A percentile compares a stretch with the other conserved stretches of the same genome.
Conservation (phyloP, 2,113 vertebrate species). For the Formicarius rufipectus region DNA sequence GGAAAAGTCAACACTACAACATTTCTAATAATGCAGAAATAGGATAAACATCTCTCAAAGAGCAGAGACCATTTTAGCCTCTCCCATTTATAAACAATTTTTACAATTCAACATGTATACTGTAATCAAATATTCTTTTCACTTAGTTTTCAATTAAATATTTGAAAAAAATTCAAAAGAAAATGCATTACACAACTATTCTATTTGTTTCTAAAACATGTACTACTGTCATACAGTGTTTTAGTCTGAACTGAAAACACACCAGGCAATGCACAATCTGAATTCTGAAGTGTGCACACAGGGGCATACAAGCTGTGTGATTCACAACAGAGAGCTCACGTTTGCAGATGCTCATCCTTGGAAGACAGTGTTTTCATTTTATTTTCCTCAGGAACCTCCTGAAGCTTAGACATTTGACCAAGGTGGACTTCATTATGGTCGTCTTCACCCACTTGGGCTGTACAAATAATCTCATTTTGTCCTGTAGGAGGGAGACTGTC, state of each 20-base stretch:
- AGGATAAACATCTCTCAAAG: not conserved
- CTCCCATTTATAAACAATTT: not conserved
- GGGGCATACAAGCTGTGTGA: not conserved
- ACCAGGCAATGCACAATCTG: not conserved
- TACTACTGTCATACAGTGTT: not conserved
- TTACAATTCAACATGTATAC: not conserved
- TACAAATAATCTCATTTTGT: slow-evolving; percentile 74
- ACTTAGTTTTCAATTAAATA: not conserved
- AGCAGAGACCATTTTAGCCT: not conserved
- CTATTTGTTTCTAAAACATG: not conserved
- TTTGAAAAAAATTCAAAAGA: not conserved
- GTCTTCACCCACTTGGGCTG: not conserved
- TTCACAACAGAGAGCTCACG: slow-evolving; percentile 71
- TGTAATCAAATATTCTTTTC: not conserved
- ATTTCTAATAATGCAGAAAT: not conserved
- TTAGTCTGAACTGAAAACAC: not conserved
- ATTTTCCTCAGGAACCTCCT: slow-evolving; percentile 11
- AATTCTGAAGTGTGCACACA: not conserved
- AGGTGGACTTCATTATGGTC: not conserved
- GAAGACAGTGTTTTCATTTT: slow-evolving; percentile 19
- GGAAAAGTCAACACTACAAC: not conserved
- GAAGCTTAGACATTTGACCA: slow-evolving; percentile 7
- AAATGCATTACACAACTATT: not conserved
- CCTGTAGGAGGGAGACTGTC: slow-evolving; percentile 24
- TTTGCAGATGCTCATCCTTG: slow-evolving; percentile 70